phyloP scores from a whole-genome alignment of 2,797 vertebrate genomes.

The Loriculus beryllinus region DNA sequence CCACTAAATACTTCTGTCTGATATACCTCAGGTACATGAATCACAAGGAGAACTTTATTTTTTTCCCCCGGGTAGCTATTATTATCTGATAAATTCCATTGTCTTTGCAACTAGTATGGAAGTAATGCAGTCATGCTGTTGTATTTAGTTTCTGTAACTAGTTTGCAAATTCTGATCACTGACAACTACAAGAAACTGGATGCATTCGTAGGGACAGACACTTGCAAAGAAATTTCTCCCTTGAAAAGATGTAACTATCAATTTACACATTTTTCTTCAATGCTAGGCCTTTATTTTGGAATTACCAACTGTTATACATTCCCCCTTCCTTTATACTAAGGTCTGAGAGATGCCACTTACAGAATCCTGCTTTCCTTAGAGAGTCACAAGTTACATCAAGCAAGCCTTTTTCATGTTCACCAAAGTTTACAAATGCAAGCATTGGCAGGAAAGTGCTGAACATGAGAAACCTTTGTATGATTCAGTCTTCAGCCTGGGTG shows the following conservation, averaged over 20 bases:
- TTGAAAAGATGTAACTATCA: background rate
- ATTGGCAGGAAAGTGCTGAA: background rate
- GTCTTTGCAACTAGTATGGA: background rate
- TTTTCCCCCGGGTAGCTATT: background rate
- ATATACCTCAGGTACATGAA: background rate
- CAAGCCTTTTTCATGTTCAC: background rate
- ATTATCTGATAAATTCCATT: background rate
- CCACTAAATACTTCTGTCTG: background rate
- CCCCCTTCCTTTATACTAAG: background rate
- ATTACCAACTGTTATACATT: background rate
- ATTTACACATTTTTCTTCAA: background rate
- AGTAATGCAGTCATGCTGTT: background rate
- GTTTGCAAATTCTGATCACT: background rate
- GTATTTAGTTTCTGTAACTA: background rate
- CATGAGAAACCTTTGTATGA: background rate
- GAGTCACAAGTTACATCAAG: background rate
- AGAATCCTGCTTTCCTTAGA: background rate
- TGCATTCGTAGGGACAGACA: fast-evolving
- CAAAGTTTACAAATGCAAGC: background rate
- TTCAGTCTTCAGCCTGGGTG: background rate
- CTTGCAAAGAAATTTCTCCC: background rate
- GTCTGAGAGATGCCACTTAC: background rate
- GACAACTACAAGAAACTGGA: background rate
- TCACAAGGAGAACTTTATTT: background rate
- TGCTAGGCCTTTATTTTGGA: background rate